Evolutionary conservation across 1,140 invertebrate genomes (phyloP).

Genomic region (Aphidius ervi): DNA sequence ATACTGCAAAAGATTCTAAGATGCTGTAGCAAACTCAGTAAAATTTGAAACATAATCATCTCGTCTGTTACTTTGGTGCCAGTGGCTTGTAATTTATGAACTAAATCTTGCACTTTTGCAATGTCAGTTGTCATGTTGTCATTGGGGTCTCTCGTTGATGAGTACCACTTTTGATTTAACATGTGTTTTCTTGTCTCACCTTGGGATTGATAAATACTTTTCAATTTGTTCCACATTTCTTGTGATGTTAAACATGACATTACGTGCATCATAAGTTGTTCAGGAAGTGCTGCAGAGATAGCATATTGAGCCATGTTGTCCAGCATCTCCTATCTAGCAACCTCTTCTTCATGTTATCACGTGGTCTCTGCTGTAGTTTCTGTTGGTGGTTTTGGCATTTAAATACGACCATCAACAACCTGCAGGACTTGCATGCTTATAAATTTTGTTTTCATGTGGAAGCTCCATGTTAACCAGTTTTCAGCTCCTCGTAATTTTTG

Average conservation of each 20-base stretch:
- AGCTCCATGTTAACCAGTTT: conserved; percentile 29
- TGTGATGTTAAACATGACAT: conserved; percentile 30
- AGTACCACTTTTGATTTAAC: conserved; percentile 29
- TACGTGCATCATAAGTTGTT: conserved; percentile 34
- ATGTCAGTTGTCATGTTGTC: conserved; percentile 31
- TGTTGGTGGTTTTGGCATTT: neutral
- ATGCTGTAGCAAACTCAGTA: conserved; percentile 31
- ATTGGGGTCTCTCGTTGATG: conserved; percentile 6
- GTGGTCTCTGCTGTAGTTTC: neutral
- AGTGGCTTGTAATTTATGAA: conserved; percentile 28
- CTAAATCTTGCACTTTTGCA: conserved; percentile 31
- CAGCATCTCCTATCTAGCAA: conserved; percentile 20
- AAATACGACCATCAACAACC: conserved; percentile 3
- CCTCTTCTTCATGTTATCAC: conserved; percentile 4
- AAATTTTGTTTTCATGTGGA: conserved; percentile 23
- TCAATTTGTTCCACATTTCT: conserved; percentile 32
- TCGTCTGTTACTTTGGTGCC: conserved; percentile 30
- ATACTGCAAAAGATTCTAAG: conserved; percentile 39
- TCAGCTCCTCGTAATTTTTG: conserved; percentile 17
- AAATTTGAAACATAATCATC: conserved; percentile 38
- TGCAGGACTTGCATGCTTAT: conserved; percentile 19
- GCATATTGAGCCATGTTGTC: conserved; percentile 27
- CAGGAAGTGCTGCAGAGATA: conserved; percentile 28
- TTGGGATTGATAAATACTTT: conserved; percentile 26
- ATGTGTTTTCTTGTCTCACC: conserved; percentile 23